Evolutionary conservation across 2,113 vertebrate genomes (phyloP).

Genomic region (Mastomys natalensis): DNA sequence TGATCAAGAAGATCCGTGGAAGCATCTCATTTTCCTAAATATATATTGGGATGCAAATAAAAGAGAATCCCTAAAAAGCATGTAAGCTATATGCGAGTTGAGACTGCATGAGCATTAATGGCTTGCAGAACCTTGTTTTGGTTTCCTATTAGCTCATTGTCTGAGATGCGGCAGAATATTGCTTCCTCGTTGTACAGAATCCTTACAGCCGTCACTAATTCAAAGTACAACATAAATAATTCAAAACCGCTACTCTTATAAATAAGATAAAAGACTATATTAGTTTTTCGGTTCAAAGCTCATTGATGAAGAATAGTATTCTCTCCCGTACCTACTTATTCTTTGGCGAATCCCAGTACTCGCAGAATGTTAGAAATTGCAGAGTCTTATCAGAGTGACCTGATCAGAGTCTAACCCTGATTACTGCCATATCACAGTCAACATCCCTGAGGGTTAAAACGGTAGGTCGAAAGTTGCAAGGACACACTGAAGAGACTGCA

Average conservation of each 20-base stretch:
- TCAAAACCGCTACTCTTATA: neutral
- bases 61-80: neutral
- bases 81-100: neutral
- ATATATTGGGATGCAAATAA: neutral
- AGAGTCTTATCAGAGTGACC: accelerated
- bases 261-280: conserved; percentile 36
- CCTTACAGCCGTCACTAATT: conserved; percentile 23
- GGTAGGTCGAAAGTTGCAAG: neutral
- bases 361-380: neutral
- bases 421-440: accelerated
- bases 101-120: neutral
- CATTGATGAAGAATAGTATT: conserved; percentile 19
- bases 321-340: neutral
- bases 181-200: neutral
- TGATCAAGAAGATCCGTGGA: neutral
- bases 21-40: neutral
- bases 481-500: neutral
- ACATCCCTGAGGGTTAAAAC: accelerated
- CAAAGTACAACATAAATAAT: conserved; percentile 26
- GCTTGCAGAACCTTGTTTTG: neutral
- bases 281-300: conserved; percentile 27
- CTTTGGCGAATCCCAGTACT: neutral
- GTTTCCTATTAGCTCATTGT: conserved; percentile 45
- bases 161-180: conserved; percentile 21
- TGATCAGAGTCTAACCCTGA: neutral